phyloP scores from a whole-genome alignment of 1,140 invertebrate genomes.

The Calliphora vicina region DNA sequence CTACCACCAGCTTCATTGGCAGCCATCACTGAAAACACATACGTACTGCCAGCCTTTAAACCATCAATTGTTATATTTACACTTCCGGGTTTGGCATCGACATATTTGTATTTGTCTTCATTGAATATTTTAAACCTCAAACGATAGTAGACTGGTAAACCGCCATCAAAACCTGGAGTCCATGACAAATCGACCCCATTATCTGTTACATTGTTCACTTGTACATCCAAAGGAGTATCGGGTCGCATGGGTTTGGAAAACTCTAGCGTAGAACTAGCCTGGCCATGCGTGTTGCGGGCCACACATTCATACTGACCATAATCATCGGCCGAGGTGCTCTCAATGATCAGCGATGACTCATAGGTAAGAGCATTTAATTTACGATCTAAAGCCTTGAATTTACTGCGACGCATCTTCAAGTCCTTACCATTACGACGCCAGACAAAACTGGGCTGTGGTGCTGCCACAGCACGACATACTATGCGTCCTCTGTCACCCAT shows the following conservation, averaged over 20 bases:
- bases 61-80: slow-evolving; percentile 73
- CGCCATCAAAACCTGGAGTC: slow-evolving; percentile 94
- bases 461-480: slow-evolving; percentile 81
- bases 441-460: slow-evolving; percentile 82
- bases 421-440: slow-evolving; percentile 77
- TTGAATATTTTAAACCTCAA: slow-evolving; percentile 70
- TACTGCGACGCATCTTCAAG: slow-evolving; percentile 54
- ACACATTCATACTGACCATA: slow-evolving; percentile 91
- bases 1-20: slow-evolving; percentile 86
- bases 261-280: slow-evolving; percentile 77
- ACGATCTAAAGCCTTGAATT: slow-evolving; percentile 51
- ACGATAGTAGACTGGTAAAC: slow-evolving; percentile 81
- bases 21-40: slow-evolving; percentile 87
- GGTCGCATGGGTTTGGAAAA: slow-evolving; percentile 87
- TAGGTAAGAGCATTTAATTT: slow-evolving; percentile 69
- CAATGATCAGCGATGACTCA: slow-evolving; percentile 80
- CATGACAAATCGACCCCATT: slow-evolving; percentile 85
- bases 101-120: slow-evolving; percentile 72
- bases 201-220: slow-evolving; percentile 85
- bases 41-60: slow-evolving; percentile 82
- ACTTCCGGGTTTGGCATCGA: slow-evolving; percentile 79
- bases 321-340: slow-evolving; percentile 80
- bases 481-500: slow-evolving; percentile 81
- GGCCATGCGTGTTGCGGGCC: slow-evolving; percentile 87
- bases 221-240: slow-evolving; percentile 79